Evolutionary conservation across 2,113 vertebrate species (phyloP).

Genomic region (Takifugu bimaculatus): DNA sequence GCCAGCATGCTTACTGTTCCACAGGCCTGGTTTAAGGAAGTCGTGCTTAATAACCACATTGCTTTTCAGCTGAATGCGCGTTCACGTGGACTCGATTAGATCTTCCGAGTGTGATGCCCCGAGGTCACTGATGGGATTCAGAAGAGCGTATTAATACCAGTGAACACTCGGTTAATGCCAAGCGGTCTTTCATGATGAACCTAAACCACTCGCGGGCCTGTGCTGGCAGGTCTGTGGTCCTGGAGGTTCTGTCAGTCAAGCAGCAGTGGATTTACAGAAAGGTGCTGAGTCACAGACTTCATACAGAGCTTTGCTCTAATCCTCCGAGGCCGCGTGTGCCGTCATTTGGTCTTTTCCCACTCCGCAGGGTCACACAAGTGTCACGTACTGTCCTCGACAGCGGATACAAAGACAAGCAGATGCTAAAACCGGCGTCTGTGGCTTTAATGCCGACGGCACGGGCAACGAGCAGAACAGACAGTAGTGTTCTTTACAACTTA

Average conservation of each 20-base stretch:
- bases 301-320: constrained; percentile 24
- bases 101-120: background rate
- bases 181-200: constrained; percentile 16
- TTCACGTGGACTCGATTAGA: background rate
- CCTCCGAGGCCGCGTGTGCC: constrained; percentile 1
- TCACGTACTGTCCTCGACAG: background rate
- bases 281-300: constrained; percentile 41
- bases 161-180: background rate
- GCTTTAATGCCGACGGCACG: background rate
- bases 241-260: constrained; percentile 34
- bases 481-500: background rate
- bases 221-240: constrained; percentile 33
- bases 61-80: background rate
- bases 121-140: background rate
- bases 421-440: too few relatives aligned
- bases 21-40: background rate
- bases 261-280: constrained; percentile 47
- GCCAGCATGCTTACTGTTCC: background rate
- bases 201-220: constrained; percentile 22
- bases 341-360: constrained; percentile 9
- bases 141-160: background rate
- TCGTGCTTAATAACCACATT: background rate
- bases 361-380: background rate
- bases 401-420: too few relatives aligned
- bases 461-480: background rate